Evolutionary conservation across 2,888 invertebrate genomes (phyloP), one percentile per base, ranked within the genome.

Genomic region (Eilema caniola): DNA sequence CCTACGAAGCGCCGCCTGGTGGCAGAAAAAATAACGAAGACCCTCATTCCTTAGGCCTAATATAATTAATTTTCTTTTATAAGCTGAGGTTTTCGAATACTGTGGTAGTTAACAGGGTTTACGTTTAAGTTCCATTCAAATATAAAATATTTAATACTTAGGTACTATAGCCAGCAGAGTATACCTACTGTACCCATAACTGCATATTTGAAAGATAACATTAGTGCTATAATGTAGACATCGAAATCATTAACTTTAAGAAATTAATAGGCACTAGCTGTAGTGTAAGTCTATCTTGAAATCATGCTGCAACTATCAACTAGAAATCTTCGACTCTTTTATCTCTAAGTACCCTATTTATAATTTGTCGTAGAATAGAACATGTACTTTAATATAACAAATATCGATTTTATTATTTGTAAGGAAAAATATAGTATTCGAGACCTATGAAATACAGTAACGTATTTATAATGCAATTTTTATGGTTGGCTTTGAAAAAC

Each of bases 361-460:
- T 85, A 81, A 83, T 88, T 91, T 91, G 94, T 95, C 95, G 94
- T 94, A 94, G 94, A 94, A 94, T 95, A 93, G 95, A 95, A 95
- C 94, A 95, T 94, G 94, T 93, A 93, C 89, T 88, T 86, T 86
- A 87, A 86, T 85, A 85, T 85, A 83, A 88, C 85, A 85, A 86
- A 87, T 90, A 92, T 91, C 93, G 93, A 94, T 94, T 94, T 93
- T 94, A 93, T 90, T 92, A 92, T 90, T 89, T 89, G 87, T 93
- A 93, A 91, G 92, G 86, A 86, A 66, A 37, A 77, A 70, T 81
- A 80, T 79, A 85, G 28, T 85, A 81, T 78, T 78, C 81, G 78
- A 84, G 83, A 84, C 84, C 74, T 83, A 85, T 80, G 69, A 79
- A 77, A 77, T 81, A 81, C 85, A 85, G 77, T 81, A 82, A 81